Conservation (phyloP, 2,888 invertebrate species). For the Odontocolon sp. region DNA sequence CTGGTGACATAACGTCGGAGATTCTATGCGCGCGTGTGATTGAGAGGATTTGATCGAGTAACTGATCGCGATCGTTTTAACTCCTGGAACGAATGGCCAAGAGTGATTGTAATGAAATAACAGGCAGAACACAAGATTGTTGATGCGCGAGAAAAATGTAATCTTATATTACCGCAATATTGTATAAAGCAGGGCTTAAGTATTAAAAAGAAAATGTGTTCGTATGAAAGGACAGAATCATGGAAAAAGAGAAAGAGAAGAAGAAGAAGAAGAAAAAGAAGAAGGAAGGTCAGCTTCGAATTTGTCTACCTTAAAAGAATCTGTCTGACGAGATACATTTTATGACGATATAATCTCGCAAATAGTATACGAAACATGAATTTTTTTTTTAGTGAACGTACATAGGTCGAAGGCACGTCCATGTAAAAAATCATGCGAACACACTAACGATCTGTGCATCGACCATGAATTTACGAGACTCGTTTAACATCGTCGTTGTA, state of each 20-base stretch:
- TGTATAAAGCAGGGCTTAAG: too few relatives aligned
- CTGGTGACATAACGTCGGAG: conserved; percentile 36
- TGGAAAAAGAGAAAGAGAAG: not conserved
- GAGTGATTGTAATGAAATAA: conserved; percentile 1
- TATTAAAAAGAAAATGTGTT: too few relatives aligned
- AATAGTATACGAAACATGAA: not conserved
- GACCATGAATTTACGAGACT: conserved; percentile 11
- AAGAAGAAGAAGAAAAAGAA: not conserved
- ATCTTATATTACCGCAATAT: too few relatives aligned
- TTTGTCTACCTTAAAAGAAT: conserved; percentile 4
- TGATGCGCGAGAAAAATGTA: not conserved
- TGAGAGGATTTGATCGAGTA: conserved; percentile 35
- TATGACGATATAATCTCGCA: conserved; percentile 1
- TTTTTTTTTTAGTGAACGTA: not conserved
- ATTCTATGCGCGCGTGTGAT: not conserved
- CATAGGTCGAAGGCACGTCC: not conserved
- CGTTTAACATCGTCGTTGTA: not conserved
- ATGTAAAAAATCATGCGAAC: not conserved
- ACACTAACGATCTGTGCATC: not conserved
- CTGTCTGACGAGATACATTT: conserved; percentile 24
- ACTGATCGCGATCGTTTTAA: conserved; percentile 13
- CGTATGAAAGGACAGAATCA: too few relatives aligned
- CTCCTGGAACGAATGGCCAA: not conserved
- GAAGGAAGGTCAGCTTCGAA: conserved; percentile 23
- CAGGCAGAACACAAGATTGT: not conserved